Conservation (phyloP, 2,797 vertebrate species). For the Arnoldichthys spilopterus region DNA sequence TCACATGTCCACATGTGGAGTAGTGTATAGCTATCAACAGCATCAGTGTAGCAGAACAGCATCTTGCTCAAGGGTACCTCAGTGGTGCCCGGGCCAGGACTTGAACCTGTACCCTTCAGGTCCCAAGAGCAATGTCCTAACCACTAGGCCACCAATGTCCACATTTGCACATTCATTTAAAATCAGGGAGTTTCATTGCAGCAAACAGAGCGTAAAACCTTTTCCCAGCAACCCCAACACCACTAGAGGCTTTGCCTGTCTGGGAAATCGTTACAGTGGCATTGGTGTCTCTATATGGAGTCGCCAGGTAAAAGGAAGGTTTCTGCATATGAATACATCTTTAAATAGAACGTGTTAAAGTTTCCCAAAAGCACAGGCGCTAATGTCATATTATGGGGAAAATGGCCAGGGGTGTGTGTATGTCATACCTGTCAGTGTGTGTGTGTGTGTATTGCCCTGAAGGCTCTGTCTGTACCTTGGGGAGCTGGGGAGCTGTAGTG, state of each 20-base stretch:
- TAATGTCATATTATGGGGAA: constrained; percentile 13
- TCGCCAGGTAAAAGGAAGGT: not conserved
- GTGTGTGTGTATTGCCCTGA: not conserved
- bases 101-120: too few species aligned
- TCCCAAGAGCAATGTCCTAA: too few species aligned
- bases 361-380: constrained; percentile 11
- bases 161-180: not conserved
- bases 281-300: not conserved
- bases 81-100: too few species aligned
- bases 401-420: not conserved
- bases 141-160: too few species aligned
- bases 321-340: constrained; percentile 4
- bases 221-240: too few species aligned
- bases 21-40: too few species aligned
- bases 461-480: not conserved
- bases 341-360: not conserved
- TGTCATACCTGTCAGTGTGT: not conserved
- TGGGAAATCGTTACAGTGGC: too few species aligned
- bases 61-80: too few species aligned
- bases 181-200: not conserved
- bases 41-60: too few species aligned
- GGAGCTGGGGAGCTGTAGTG: not conserved
- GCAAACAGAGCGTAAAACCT: not conserved
- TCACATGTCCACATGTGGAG: too few species aligned
- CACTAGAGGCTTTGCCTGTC: too few species aligned